Base-by-base conservation (phyloP, 2,113 vertebrate species). In the Rhinolophus ferrumequinum region DNA sequence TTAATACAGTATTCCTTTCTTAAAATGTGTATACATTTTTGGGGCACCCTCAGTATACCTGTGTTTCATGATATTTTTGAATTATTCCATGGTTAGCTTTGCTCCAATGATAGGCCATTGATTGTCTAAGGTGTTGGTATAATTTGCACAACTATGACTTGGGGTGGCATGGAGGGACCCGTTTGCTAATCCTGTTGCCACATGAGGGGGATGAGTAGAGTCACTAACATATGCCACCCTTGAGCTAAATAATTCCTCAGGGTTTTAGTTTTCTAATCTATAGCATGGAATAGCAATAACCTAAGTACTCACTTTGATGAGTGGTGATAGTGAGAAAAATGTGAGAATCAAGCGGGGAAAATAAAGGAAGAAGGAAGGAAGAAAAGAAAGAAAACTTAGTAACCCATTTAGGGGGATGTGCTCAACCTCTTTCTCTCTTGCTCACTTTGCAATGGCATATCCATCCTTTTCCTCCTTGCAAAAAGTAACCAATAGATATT, bases 21-120 rank as follows among this genome's bases (percentile, higher is more conserved):
- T 50, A 50, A 50, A 50, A 50, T 50, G 12, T 13, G 47, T 50
- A 13, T 50, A 50, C 47, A 50, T 11, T 50, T 50, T 50, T 50
- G 9, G 47, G 47, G 47, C 47, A 50, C 47, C 47, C 11, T 50
- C 47, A 12, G 10, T 6, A 28, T 52, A 70, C 0, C 15, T 6
- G 1, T 81, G 33, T 82, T 93, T 75, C 70, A 87, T 30, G 18
- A 38, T 54, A 82, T 73, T 92, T 97, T 96, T 70, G 47, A 93
- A 90, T 90, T 72, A 93, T 30, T 69, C 8, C 14, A 77, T 70
- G 62, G 28, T 35, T 90, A 41, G 47, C 91, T 94, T 96, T 95
- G 38, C 26, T 67, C 58, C 69, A 70, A 72, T 72, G 28, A 88
- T 26, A 82, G 7, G 13, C 24, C 4, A 76, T 22, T 70, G 24